These are phyloP conservation scores for Aradophagus sp. DNA, from an alignment of 1,140 invertebrate species.

Conservation along the genomic window DNA sequence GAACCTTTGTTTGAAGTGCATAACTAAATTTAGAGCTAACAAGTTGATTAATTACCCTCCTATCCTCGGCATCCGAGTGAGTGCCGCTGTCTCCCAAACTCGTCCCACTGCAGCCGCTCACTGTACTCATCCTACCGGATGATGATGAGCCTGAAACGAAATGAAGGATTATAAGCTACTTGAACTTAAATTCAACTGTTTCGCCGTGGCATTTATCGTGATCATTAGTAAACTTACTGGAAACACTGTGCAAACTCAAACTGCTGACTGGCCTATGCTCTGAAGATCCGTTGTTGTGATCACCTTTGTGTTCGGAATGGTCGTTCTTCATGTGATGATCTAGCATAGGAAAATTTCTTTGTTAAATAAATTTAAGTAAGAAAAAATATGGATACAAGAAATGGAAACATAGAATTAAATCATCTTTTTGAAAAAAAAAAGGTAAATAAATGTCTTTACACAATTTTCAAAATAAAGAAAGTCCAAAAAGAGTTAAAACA, in stretches of 20 bases:
- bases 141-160: constrained; percentile 80
- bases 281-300: constrained; percentile 57
- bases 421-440: no score
- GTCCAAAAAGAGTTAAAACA: no score
- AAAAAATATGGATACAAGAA: no score
- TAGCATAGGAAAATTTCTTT: constrained; percentile 29
- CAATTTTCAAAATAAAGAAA: no score
- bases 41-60: constrained; percentile 75
- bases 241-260: constrained; percentile 82
- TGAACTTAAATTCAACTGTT: no score
- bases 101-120: constrained; percentile 82
- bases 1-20: no score
- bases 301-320: constrained; percentile 58
- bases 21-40: no score
- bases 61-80: constrained; percentile 87
- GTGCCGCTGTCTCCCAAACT: constrained; percentile 88
- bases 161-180: constrained; percentile 2
- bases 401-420: no score
- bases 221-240: constrained; percentile 75
- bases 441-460: no score
- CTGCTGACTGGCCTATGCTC: constrained; percentile 81
- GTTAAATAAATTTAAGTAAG: no score
- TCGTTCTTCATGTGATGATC: constrained; percentile 62
- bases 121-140: constrained; percentile 85
- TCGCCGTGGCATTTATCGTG: no score